Evolutionary conservation across 2,888 invertebrate genomes (phyloP), one percentile per base, ranked within the genome.

Genomic region (Drosophila phalerata): DNA sequence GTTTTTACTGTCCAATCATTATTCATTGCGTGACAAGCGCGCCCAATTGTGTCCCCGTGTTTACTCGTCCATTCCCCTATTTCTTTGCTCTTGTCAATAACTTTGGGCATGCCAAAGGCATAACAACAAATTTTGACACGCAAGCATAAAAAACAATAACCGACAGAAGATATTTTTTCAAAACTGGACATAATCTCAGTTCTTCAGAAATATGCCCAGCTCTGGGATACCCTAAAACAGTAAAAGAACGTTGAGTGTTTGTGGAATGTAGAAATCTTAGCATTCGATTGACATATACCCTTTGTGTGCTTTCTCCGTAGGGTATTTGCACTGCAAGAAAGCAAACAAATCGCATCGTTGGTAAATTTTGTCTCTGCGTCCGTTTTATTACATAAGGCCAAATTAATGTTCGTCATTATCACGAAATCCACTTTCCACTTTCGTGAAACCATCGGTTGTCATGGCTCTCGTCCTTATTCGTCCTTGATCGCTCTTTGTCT

Each of bases 1-100:
- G 73, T 25, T 45, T 56, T 58, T 68, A 52, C 69, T 73, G 81
- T 72, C 76, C 81, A 81, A 88, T 79, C 89, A 86, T 85, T 85
- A 88, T 85, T 85, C 88, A 88, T 85, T 84, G 89, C 89, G 87
- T 86, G 85, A 88, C 85, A 86, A 81, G 79, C 76, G 68, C 82
- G 73, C 22, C 76, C 73, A 88, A 88, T 81, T 77, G 87, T 76
- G 69, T 75, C 77, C 61, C 65, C 56, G 45, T 51, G 55, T 68
- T 47, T 60, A 45, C 62, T 22, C 34, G 53, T 37, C 25, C 48
- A 32, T 30, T 25, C 19, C 30, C 32, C 60, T 22, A 57, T 43
- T 64, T 58, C 49, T 51, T 69, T 64, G 25, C 9, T 32, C 56
- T 63, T 69, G 88, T 74, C 89, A 88, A 88, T 86, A 88, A 78